Conservation (phyloP, 2,113 vertebrate genomes). For the Dromaius novaehollandiae region DNA sequence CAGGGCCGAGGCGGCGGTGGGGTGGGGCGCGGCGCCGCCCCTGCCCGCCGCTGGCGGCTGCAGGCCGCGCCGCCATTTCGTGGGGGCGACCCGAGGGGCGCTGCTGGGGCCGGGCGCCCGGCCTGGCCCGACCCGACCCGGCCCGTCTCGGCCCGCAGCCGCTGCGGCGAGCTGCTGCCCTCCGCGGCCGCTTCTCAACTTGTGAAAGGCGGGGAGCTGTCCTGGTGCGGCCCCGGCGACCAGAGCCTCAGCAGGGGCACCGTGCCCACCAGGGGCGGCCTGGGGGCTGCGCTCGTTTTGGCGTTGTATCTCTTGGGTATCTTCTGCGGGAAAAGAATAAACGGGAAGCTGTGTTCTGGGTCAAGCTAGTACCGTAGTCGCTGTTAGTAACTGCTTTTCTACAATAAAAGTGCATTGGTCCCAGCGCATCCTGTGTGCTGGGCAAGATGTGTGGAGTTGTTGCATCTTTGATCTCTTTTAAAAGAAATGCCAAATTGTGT, state of each 20-base stretch:
- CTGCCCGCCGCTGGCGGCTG: too few relatives aligned
- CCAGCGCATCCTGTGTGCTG: fast-evolving
- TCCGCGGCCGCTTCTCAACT: neutral
- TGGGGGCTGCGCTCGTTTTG: neutral
- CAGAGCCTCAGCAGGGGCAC: neutral
- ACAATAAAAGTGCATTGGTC: too few relatives aligned
- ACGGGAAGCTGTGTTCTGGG: neutral
- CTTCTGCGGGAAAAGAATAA: neutral
- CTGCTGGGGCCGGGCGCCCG: neutral
- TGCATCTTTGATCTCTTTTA: fast-evolving
- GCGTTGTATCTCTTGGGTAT: neutral
- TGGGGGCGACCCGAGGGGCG: too few relatives aligned
- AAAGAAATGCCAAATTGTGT: fast-evolving
- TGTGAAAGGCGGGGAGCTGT: neutral
- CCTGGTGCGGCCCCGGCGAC: too few relatives aligned
- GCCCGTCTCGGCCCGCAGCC: too few relatives aligned
- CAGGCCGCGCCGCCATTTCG: too few relatives aligned
- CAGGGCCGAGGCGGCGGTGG: too few relatives aligned
- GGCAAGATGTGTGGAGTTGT: fast-evolving
- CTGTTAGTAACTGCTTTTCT: too few relatives aligned
- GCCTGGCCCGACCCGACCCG: too few relatives aligned
- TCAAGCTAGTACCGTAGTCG: fast-evolving
- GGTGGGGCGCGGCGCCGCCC: too few relatives aligned
- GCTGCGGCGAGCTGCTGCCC: too few relatives aligned
- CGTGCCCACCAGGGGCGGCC: too few relatives aligned